These are phyloP conservation scores for Triplophysa rosa DNA, from an alignment of 2,113 vertebrate species.

Conservation along the genomic window DNA sequence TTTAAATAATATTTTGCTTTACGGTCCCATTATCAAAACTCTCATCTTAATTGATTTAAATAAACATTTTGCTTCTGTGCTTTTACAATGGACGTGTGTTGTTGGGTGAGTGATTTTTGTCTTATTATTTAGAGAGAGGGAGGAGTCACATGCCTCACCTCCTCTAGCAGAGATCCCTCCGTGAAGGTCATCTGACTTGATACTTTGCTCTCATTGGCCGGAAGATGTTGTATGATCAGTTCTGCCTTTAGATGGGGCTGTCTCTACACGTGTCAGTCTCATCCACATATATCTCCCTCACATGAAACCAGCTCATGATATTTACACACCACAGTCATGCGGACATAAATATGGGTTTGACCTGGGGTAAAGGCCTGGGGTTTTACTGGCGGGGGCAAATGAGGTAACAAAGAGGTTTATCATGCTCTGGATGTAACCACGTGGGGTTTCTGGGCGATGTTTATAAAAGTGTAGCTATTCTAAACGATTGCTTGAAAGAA, in stretches of 20 bases:
- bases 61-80: background rate
- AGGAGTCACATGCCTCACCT: constrained; percentile 72
- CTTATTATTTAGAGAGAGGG: constrained; percentile 24
- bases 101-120: background rate
- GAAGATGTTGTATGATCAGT: constrained; percentile 84
- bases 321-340: constrained; percentile 81
- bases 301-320: constrained; percentile 83
- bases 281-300: constrained; percentile 69
- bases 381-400: constrained; percentile 29
- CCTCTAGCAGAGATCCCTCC: constrained; percentile 89
- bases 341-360: constrained; percentile 79
- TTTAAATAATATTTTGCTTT: too few relatives aligned
- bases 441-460: background rate
- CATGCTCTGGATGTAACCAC: constrained; percentile 39
- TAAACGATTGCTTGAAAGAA: background rate
- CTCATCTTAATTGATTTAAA: too few relatives aligned
- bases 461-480: background rate
- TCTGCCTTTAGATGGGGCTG: constrained; percentile 40
- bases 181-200: constrained; percentile 91
- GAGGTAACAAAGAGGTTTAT: constrained; percentile 26
- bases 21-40: too few relatives aligned
- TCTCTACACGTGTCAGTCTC: constrained; percentile 22
- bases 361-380: constrained; percentile 43
- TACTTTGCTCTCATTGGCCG: constrained; percentile 94
- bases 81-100: background rate